Base-by-base conservation (phyloP, 64 coral and sea anemone species). In the Pocillopora verrucosa region DNA sequence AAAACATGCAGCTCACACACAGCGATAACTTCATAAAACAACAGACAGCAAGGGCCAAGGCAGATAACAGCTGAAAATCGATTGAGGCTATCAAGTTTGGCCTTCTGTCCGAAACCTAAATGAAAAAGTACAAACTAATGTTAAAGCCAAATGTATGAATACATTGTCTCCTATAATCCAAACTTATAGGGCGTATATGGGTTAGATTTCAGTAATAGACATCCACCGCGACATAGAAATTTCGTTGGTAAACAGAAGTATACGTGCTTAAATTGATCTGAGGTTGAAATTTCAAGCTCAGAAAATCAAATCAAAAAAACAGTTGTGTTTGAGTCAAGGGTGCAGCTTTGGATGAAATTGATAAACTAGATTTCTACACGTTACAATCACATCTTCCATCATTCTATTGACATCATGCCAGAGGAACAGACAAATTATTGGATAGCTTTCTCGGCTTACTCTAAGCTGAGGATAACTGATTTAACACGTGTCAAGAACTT, bases 401-500 rank as follows among this genome's bases (percentile, higher is more conserved):
- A 85, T 72, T 9, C 20, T 22, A 85, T 41, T 85, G 82, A 59
- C 20, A 41, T 72, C 65, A 25, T 85, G 37, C 82, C 41, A 85
- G 82, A 34, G 4, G 38, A n/a, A 58, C 63, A 85, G 20, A 72
- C 82, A 70, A 72, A 26, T 17, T 65, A 82, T 16, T 63, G 59
- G 36, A 84, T 45, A 36, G 36, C 36, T 13, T 37, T 85, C 64
- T 72, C 65, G 17, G 20, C 57, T 25, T 72, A 72, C 64, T 57
- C 6, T 65, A 30, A 19, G 5, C 80, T 7, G 45, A 83, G 61
- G 61, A 65, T 83, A 85, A 72, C 26, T 85, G 36, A 11, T 85
- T 85, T 85, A 85, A 65, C 82, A 85, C 56, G 82, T 85, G 82
- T 37, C 70, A 72, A 85, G 61, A 34, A 22, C 60, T 15, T 38